These are phyloP conservation scores for Polypterus senegalus DNA, from an alignment of 2,113 vertebrate genomes.

Conservation along the genomic window DNA sequence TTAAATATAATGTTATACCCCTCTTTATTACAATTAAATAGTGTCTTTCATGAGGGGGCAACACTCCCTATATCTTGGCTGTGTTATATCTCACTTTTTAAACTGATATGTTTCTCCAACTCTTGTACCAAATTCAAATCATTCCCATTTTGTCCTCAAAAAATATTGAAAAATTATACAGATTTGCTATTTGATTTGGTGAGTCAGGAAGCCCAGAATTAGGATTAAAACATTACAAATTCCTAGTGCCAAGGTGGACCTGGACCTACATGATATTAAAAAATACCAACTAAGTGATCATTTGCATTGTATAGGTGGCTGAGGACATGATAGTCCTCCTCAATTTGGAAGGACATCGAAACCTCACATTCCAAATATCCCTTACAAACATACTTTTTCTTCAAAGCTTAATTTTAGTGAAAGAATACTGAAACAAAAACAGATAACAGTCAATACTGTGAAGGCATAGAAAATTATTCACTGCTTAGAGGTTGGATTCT, in stretches of 20 bases:
- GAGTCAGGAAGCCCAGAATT: neutral
- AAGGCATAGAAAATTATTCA: no score
- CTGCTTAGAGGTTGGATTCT: no score
- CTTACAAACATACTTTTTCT: neutral
- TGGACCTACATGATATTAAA: slow-evolving; percentile 2
- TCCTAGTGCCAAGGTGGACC: neutral
- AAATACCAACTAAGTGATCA: neutral
- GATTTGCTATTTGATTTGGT: neutral
- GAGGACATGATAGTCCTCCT: neutral
- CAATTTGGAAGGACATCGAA: slow-evolving; percentile 1
- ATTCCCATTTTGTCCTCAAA: neutral
- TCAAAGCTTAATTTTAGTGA: no score
- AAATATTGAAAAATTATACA: neutral
- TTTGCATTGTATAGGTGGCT: neutral
- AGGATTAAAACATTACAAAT: neutral
- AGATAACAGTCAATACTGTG: no score
- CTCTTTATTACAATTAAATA: neutral
- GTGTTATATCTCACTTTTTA: no score
- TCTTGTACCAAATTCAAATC: neutral
- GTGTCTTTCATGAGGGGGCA: neutral
- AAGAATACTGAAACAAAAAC: no score
- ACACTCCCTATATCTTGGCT: slow-evolving; percentile 3
- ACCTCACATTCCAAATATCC: neutral
- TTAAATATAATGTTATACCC: neutral
- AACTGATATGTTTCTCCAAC: neutral